phyloP scores from a whole-genome alignment of 2,113 vertebrate genomes.

The Gambusia holbrooki region DNA sequence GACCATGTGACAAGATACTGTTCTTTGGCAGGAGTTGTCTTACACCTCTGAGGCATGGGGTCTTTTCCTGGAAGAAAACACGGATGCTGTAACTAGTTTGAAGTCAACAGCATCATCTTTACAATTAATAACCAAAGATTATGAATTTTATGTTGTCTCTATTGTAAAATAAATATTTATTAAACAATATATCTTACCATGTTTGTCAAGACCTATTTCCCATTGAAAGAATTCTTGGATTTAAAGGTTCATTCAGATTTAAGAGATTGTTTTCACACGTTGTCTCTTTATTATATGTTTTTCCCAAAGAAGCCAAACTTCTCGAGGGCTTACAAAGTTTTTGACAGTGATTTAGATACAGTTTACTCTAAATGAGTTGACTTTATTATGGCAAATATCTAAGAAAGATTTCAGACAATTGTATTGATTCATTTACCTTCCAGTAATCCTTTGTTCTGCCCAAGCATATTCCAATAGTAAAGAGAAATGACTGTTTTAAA shows the following conservation, averaged over 20 bases:
- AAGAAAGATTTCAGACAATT: not conserved
- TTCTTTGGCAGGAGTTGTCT: slow-evolving; percentile 81
- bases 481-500: not conserved
- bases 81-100: slow-evolving; percentile 50
- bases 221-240: not conserved
- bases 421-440: not conserved
- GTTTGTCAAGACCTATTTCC: not conserved
- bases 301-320: not conserved
- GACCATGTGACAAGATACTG: slow-evolving; percentile 80
- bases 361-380: not conserved
- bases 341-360: not conserved
- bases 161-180: not conserved
- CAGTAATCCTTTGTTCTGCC: not conserved
- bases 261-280: not conserved
- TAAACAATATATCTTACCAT: not conserved
- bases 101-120: not conserved
- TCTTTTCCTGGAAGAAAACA: slow-evolving; percentile 76
- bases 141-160: not conserved
- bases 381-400: not conserved
- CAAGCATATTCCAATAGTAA: not conserved
- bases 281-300: not conserved
- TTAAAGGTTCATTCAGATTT: not conserved
- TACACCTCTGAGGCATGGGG: slow-evolving; percentile 83
- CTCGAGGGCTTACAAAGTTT: not conserved
- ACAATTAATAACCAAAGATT: not conserved